Percentiles rank a stretch among this genome's conserved stretches.
Conservation (phyloP, 2,797 vertebrate genomes). For the Scarus forsteni region DNA sequence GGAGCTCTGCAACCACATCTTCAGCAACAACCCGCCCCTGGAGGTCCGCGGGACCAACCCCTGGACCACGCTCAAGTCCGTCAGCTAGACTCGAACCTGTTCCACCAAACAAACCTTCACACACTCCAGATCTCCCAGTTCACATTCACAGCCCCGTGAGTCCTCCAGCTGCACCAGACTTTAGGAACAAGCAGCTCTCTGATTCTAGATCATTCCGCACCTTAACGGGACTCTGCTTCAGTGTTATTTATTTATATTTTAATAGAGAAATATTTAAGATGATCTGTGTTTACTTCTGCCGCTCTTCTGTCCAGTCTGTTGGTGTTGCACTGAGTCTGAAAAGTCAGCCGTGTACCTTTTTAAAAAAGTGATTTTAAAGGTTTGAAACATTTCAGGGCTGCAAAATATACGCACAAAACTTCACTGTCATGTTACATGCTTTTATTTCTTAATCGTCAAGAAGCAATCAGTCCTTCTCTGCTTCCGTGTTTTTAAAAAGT, state of each 20-base stretch:
- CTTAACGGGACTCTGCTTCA: constrained; percentile 19
- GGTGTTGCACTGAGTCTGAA: neutral
- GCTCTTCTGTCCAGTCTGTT: neutral
- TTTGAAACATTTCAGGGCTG: constrained; percentile 5
- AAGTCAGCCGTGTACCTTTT: too few relatives aligned
- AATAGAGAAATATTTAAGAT: constrained; percentile 21
- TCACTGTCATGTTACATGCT: neutral
- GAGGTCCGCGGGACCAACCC: constrained; percentile 90
- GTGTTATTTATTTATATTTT: constrained; percentile 56
- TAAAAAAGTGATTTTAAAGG: neutral
- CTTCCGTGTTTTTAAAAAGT: neutral
- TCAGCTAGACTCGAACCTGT: constrained; percentile 73
- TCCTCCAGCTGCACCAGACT: neutral
- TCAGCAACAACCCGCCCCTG: constrained; percentile 76
- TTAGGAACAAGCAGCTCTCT: neutral
- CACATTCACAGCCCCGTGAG: neutral
- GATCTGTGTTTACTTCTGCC: neutral
- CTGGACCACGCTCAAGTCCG: constrained; percentile 90
- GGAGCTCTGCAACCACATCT: constrained; percentile 87
- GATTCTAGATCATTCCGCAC: constrained; percentile 32
- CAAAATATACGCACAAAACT: constrained; percentile 19
- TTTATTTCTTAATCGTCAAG: neutral
- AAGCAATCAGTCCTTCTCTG: neutral
- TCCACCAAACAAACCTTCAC: too few relatives aligned
- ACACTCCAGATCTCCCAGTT: neutral